Base-by-base conservation (phyloP, 2,888 invertebrate species). In the Dicyrtomina minuta region DNA sequence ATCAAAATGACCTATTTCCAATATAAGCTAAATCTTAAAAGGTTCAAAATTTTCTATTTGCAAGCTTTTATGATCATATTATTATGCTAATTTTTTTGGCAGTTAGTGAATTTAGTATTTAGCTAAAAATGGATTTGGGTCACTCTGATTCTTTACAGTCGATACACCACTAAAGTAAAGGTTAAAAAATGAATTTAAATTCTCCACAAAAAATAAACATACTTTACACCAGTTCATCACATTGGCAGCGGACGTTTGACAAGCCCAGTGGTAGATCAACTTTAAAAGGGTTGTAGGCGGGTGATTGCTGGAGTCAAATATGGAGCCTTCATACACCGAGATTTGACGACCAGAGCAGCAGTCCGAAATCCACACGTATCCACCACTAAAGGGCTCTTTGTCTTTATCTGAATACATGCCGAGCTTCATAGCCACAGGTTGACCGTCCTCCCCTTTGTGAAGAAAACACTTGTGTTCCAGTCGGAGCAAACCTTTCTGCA, bases 291-390 rank as follows among this genome's bases (percentile, higher is more conserved):
- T 89, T 43, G 90, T 89, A 0, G 94, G 93, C 0, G 91, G 89
- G 82, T 93, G 90, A 0, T 90, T 89, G 1, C 92, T 90, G 0
- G 90, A 90, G 82, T 93, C 93, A 80, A 93, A 94, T 65, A 94
- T 85, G 0, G 93, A 93, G 33, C 92, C 91, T 74, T 88, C 89
- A 82, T 92, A 93, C 0, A 93, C 92, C 0, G 93, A 93, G 4
- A 93, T 90, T 80, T 91, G 92, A 58, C 90, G 87, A 10, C 90
- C 89, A 0, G 91, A 91, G 90, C 93, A 93, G 80, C 93, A 93
- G 74, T 91, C 90, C 0, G 90, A 90, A 75, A 93, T 91, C 93
- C 93, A 93, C 1, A 93, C 93, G 80, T 93, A 93, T 43, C 93
- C 93, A 0, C 93, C 93, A 0, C 92, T 92, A 81, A 89, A 91